Conservation (phyloP, 2,888 invertebrate genomes). For the Lycocerus yunnanus region DNA sequence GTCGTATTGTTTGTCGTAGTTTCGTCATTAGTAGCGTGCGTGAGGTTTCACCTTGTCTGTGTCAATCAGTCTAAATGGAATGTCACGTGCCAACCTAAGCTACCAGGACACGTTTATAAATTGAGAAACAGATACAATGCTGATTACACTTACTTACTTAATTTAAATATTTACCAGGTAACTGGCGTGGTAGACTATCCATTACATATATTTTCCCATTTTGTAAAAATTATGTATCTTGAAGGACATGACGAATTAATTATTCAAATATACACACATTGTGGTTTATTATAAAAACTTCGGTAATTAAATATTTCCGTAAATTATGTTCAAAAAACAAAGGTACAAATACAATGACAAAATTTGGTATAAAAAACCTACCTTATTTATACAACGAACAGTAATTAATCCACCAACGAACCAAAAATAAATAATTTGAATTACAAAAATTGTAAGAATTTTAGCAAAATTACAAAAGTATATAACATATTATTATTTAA, state of each 20-base stretch:
- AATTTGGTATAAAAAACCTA: neutral
- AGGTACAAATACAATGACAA: neutral
- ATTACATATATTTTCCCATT: neutral
- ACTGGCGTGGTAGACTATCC: neutral
- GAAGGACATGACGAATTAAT: slow-evolving; percentile 1
- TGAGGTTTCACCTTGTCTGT: slow-evolving; percentile 33
- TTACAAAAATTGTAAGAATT: too few relatives aligned
- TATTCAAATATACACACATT: neutral
- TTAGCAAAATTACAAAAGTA: neutral
- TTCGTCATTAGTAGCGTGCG: slow-evolving; percentile 26
- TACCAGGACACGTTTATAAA: slow-evolving; percentile 20
- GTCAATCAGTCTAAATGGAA: slow-evolving; percentile 22
- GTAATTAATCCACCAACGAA: neutral
- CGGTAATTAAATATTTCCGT: neutral
- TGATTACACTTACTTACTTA: slow-evolving; percentile 13
- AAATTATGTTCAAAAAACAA: neutral
- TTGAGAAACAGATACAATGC: slow-evolving; percentile 20
- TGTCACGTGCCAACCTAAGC: slow-evolving; percentile 24
- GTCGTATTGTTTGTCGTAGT: slow-evolving; percentile 6
- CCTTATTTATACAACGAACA: neutral
- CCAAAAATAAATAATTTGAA: neutral
- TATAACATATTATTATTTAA: neutral
- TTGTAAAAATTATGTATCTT: neutral
- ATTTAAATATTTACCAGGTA: slow-evolving; percentile 11
- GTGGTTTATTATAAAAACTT: neutral